Base-by-base conservation (phyloP, 2,113 vertebrate species). In the Myotis lucifugus region DNA sequence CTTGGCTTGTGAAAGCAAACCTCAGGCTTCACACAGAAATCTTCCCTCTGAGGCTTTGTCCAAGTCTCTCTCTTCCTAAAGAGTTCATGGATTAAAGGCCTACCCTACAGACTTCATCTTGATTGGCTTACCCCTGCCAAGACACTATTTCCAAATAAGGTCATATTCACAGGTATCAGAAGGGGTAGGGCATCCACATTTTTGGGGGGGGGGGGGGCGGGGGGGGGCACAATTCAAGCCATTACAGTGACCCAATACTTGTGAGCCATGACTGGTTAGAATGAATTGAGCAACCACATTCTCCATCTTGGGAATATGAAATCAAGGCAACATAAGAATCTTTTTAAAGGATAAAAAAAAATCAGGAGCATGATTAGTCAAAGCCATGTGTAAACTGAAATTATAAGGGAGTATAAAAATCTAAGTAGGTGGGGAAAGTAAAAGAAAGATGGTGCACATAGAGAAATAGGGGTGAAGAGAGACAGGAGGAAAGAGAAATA, bases 221-320 rank as follows among this genome's bases (percentile, higher is more conserved):
- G 17, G 3, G 6, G 15, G 25, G 15, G 72, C 40, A 81, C 23
- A 48, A 6, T 81, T 34, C 23, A 87, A 84, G 19, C 23, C 1
- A 54, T 37, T 83, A 46, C 27, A 66, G 11, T 70, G 6, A 77
- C 13, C n/a, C 87, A 84, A 83, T 86, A 77, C 48, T 83, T 91
- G 54, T 77, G n/a, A 84, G 72, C 50, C 23, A 54, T 59, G 40
- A 74, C 29, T 79, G 29, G 18, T 18, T 18, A 64, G 23, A 50
- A 73, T 81, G 50, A 91, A 52, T 42, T 7, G 29, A 50, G 9
- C 2, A 79, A 50, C 17, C 14, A 25, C 17, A 89, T 46, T 67
- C 4, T n/a, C 23, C 70, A 25, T 74, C 21, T 86, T 91, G 78
- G 42, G 37, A 93, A 64, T 91, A 64, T 85, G 56, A 94, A 89